phyloP scores from a whole-genome alignment of 92 coral and sea anemone species.

The Porites cylindrica region DNA sequence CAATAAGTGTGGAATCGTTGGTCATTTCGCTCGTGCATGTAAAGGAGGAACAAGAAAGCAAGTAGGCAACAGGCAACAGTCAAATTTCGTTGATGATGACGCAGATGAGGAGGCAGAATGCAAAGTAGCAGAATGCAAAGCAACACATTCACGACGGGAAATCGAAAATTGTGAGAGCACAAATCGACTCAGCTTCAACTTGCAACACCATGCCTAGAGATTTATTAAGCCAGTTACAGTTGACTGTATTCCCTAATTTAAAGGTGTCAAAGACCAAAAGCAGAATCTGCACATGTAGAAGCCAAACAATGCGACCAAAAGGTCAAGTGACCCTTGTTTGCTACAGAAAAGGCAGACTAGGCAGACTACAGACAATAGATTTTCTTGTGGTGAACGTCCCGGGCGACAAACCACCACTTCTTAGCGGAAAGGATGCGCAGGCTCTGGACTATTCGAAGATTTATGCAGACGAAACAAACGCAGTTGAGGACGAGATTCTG shows the following conservation, averaged over 20 bases:
- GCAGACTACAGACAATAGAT: no score
- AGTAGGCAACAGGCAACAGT: conserved; percentile 12
- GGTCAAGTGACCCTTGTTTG: conserved; percentile 31
- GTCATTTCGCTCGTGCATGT: neutral
- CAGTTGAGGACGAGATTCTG: no score
- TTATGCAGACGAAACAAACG: conserved; percentile 44
- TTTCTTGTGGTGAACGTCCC: no score
- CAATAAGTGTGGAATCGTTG: no score
- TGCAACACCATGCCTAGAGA: neutral
- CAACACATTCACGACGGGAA: no score
- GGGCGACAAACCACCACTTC: no score
- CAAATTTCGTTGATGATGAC: conserved; percentile 55
- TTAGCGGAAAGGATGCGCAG: no score
- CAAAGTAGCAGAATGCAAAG: no score
- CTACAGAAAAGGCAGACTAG: conserved; percentile 40
- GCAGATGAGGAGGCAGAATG: neutral
- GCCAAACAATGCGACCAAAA: no score
- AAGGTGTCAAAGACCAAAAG: conserved; percentile 46
- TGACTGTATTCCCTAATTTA: conserved; percentile 22
- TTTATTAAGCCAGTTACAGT: conserved; percentile 22
- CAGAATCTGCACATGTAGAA: conserved; percentile 36
- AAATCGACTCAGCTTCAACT: no score
- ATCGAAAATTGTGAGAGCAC: no score
- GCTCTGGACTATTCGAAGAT: conserved; percentile 44
- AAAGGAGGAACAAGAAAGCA: conserved; percentile 36